Base-by-base conservation (phyloP, 2,797 vertebrate genomes). In the Hybognathus amarus region DNA sequence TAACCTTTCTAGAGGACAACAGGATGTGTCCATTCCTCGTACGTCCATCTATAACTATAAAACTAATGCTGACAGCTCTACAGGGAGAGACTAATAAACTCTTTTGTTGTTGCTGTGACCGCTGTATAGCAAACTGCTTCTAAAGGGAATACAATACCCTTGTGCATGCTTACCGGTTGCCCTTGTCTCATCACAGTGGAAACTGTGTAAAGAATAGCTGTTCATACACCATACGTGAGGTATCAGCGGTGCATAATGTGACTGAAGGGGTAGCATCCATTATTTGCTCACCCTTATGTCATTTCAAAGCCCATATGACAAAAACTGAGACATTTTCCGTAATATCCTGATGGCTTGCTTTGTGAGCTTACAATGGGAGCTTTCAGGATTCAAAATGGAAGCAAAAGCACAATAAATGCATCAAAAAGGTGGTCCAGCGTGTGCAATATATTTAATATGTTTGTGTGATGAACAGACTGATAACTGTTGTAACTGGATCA, bases 51-150 rank as follows among this genome's bases (percentile, higher is more conserved):
- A 74, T 81, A 89, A 85, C 88, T 85, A 80, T 85, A 88, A 91
- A 91, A 87, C 78, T 76, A 82, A 89, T 63, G 30, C n/a, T 52
- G 89, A 90, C 90, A 85, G 88, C 90, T 92, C 91, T 88, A 87
- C 88, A 89, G 91, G 89, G 40, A 79, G 66, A 86, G 90, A 85
- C 88, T 90, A 90, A 91, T 93, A 91, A 94, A 94, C 91, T 85
- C 45, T 80, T 94, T 93, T 92, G 92, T 92, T 92, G 89, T 87
- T 83, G 70, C 59, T 24, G 77, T 27, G 88, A 88, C 84, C 4
- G n/a, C 85, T 87, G 42, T 90, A 90, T 91, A 90, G 91, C 85
- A 67, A 69, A 8, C 64, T 47, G 13, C 24, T 77, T 68, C 63
- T 78, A 54, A 77, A 77, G 45, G 64, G 75, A 77, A 64, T 71